Base-by-base conservation (phyloP, 2,797 vertebrate genomes). In the Lerista edwardsae region DNA sequence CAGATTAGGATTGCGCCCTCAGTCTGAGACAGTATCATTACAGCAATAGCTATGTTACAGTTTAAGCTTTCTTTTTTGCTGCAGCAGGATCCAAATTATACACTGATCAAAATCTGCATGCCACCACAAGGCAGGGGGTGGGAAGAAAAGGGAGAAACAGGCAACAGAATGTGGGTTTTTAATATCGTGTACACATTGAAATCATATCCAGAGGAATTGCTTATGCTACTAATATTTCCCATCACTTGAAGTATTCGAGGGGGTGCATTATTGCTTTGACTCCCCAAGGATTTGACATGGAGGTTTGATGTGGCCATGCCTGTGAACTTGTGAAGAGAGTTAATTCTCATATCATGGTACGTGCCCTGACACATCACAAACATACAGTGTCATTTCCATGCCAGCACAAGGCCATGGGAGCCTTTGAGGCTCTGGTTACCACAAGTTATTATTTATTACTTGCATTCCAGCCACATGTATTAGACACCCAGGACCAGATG, bases 71-170 rank as follows among this genome's bases (percentile, higher is more conserved):
- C 75, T 86, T 79, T 91, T 10, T 55, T 10, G 21, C 29, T 75
- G 1, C 83, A 84, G 68, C 59, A 68, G 87, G 39, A 67, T 89
- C 86, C 74, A 75, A 78, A 87, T 85, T 84, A 87, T 84, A 84
- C 90, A 88, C 90, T 85, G 83, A 61, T 72, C 57, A 84, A 67
- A 88, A 84, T 90, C 82, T 91, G 82, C 69, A 75, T 81, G 79
- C 34, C 90, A 75, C 89, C 62, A 51, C 73, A 86, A 80, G 72
- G 83, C 87, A 90, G 86, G 5, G 31, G 65, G 31, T 2, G n/a
- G 34, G 29, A 10, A 25, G 29, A 31, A 4, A 1, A 3, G 25
- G 3, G 67, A 29, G 36, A 71, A 59, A 36, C n/a, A 39, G 72
- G 39, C 17, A 71, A 80, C 79, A 81, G 67, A 80, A 36, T 71